Evolutionary conservation across 2,888 invertebrate genomes (phyloP), one percentile per base, ranked within the genome.

Genomic region (Amblyjoppa fuscipennis): DNA sequence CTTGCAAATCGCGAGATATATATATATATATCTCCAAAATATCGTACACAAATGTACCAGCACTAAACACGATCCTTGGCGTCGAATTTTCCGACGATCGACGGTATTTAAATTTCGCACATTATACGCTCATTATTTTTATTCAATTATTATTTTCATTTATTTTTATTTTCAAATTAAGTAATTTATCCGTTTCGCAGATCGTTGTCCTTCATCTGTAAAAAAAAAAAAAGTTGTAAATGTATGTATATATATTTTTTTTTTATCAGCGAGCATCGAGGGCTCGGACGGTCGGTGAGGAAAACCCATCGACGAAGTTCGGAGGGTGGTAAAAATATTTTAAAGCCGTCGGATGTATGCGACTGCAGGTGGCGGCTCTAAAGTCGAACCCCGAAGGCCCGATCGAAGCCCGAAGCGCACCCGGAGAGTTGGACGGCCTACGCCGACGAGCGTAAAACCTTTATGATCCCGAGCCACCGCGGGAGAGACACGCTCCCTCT

Each of bases 381-480:
- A 66, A 86, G 53, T 34, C 49, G 38, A 51, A 49, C 51, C 69
- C 38, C 56, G 61, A 41, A 56, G 56, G 59, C 76, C 78, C 53
- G 71, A 79, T 73, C 66, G 66, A 73, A 64, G 73, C 41, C 25
- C 45, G 64, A 34, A 74, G 77, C 51, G 25, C 69, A 66, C 9
- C 66, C 11, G 66, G 61, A 31, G 59, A 53, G 64, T 45, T 31
- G 13, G 41, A 34, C 25, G 51, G 45, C 34, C 69, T 61, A 69
- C 68, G 82, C 76, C 41, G 81, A 49, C 86, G 83, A 38, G 83
- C 84, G 87, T 91, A 91, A 91, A 91, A 91, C 85, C 89, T 91
- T 90, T 89, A 91, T 87, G 84, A 87, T 85, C 77, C 82, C 77
- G 82, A 89, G 86, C 85, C 87, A 87, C 81, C 84, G 75, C 86